phyloP scores from a whole-genome alignment of 1,140 invertebrate genomes.

The Pseudachorutes palmiensis region DNA sequence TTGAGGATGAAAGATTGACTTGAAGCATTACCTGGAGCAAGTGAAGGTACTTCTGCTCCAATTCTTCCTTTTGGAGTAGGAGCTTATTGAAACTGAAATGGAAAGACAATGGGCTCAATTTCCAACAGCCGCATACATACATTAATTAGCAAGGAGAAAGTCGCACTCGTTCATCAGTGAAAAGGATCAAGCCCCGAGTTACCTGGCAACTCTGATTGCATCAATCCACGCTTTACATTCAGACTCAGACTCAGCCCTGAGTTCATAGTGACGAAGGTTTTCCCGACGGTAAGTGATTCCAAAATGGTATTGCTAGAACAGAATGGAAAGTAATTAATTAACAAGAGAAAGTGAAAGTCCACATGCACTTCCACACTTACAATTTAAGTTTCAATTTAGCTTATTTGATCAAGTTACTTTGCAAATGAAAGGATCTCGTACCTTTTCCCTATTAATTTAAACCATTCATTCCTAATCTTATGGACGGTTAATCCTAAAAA shows the following conservation, averaged over 20 bases:
- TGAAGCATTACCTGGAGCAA: conserved; percentile 49
- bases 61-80: conserved; percentile 78
- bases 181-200: conserved; percentile 39
- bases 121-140: conserved; percentile 4
- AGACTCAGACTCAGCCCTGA: conserved; percentile 69
- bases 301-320: conserved; percentile 67
- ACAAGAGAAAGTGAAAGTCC: neutral
- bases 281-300: conserved; percentile 78
- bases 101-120: neutral
- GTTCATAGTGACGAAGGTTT: conserved; percentile 77
- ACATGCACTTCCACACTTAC: neutral
- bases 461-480: no score
- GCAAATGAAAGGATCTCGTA: no score
- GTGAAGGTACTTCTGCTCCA: conserved; percentile 88
- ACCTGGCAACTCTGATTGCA: conserved; percentile 78
- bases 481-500: no score
- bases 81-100: conserved; percentile 77
- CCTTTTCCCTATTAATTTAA: no score
- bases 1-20: neutral
- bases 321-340: neutral
- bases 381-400: neutral
- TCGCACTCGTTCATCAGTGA: no score
- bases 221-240: conserved; percentile 87
- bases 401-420: no score
- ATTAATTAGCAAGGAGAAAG: neutral